phyloP scores from a whole-genome alignment of 2,797 vertebrate species.

The Sciurus vulgaris region DNA sequence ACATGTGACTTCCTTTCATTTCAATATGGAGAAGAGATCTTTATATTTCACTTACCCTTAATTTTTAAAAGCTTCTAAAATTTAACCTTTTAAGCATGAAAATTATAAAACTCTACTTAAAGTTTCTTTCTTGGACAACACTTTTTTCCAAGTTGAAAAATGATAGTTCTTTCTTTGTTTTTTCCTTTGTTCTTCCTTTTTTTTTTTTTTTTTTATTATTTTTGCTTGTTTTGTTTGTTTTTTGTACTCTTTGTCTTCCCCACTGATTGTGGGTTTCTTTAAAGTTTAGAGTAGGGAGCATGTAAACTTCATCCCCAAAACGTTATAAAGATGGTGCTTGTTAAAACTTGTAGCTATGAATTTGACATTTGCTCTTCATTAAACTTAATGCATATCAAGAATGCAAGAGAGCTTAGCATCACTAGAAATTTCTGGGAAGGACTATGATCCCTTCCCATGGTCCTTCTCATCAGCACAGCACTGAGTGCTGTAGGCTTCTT shows the following conservation, averaged over 20 bases:
- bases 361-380: not conserved
- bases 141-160: not conserved
- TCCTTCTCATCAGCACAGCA: not conserved
- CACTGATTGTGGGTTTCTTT: slow-evolving; percentile 9
- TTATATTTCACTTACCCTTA: not conserved
- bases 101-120: not conserved
- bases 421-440: not conserved
- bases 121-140: not conserved
- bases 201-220: not conserved
- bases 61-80: slow-evolving; percentile 8
- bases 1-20: not conserved
- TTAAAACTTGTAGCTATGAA: not conserved
- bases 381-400: not conserved
- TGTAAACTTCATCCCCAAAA: not conserved
- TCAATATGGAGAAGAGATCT: not conserved
- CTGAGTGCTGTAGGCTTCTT: not conserved
- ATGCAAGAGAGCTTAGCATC: not conserved
- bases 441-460: not conserved
- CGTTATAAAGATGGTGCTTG: not conserved
- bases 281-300: not conserved
- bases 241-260: not conserved
- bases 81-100: not conserved
- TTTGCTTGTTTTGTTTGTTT: not conserved
- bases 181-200: too few species aligned
- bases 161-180: not conserved